Conservation (phyloP, 2,888 invertebrate genomes). For the Linyphia triangularis region DNA sequence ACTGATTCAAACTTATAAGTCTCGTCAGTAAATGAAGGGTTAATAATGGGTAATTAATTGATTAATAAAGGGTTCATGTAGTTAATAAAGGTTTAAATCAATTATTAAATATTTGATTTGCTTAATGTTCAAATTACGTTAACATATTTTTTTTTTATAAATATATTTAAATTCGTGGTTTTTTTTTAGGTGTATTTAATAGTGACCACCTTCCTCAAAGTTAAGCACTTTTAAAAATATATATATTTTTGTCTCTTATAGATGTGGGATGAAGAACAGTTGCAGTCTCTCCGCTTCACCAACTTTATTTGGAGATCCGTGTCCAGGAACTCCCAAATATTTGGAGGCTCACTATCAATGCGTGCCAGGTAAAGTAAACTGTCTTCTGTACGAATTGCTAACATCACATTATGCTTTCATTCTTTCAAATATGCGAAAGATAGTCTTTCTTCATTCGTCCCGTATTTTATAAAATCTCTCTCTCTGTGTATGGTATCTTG, state of each 20-base stretch:
- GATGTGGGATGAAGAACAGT: constrained; percentile 69
- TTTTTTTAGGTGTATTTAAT: background rate
- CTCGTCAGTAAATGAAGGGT: no score
- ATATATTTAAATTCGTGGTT: background rate
- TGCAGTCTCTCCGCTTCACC: constrained; percentile 70
- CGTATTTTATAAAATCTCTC: background rate
- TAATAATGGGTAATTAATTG: no score
- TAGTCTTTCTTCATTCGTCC: background rate
- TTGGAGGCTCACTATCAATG: constrained; percentile 84
- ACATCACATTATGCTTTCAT: background rate
- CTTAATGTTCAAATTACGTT: no score
- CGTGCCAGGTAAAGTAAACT: constrained; percentile 76
- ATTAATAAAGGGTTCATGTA: no score
- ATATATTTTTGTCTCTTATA: constrained; percentile 11
- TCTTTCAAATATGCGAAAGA: background rate
- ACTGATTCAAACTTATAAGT: no score
- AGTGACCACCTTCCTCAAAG: no score
- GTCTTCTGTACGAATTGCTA: background rate
- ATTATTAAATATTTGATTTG: no score
- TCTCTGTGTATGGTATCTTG: no score
- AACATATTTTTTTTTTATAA: no score
- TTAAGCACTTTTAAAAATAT: background rate
- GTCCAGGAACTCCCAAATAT: constrained; percentile 84
- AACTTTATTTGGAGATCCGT: constrained; percentile 82
- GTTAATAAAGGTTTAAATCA: no score